These are phyloP conservation scores for Helogale parvula DNA, from an alignment of 2,113 vertebrate genomes.

Conservation along the genomic window DNA sequence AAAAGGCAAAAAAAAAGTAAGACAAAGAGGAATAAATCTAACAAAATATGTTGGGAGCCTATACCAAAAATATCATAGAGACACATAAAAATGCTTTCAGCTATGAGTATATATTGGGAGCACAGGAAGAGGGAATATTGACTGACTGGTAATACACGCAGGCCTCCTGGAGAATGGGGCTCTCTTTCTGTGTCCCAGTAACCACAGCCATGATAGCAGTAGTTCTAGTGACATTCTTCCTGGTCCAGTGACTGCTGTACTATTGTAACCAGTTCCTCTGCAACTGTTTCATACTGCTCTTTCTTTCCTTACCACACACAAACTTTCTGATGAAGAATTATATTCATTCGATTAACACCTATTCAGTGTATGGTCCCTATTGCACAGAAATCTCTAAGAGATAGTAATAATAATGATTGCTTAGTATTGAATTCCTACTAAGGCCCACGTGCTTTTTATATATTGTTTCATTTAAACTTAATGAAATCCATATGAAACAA, in stretches of 20 bases:
- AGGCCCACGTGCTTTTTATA: background rate
- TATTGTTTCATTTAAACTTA: background rate
- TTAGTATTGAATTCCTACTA: background rate
- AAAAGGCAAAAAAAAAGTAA: background rate
- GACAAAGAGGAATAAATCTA: background rate
- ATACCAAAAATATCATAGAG: background rate
- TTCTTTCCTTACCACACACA: background rate
- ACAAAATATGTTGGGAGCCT: background rate
- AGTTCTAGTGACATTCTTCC: background rate
- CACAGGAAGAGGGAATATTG: background rate
- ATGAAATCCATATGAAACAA: background rate
- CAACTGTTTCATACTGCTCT: background rate
- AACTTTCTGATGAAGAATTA: background rate
- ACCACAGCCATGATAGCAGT: background rate
- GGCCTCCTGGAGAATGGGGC: background rate
- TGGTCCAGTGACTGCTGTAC: background rate
- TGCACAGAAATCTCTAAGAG: background rate
- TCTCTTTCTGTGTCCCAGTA: background rate
- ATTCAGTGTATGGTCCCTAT: background rate
- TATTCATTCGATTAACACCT: too few species aligned
- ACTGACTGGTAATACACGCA: background rate
- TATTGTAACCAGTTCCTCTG: background rate
- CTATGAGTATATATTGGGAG: background rate
- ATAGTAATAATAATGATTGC: background rate
- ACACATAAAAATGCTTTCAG: background rate